phyloP scores from a whole-genome alignment of 2,888 invertebrate species.

The Hanleya hanleyi region DNA sequence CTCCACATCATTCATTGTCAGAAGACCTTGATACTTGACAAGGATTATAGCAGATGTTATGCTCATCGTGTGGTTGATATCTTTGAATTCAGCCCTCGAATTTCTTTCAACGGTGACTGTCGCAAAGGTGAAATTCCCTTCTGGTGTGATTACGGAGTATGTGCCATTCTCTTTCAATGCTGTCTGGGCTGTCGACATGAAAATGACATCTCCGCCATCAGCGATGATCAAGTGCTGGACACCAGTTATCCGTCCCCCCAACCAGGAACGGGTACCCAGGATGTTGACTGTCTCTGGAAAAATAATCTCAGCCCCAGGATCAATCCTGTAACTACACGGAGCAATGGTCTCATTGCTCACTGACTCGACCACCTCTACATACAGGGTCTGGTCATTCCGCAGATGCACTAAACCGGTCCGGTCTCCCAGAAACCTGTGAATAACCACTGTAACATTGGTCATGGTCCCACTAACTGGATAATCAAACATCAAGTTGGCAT shows the following conservation, averaged over 20 bases:
- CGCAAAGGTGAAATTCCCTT: conserved; percentile 55
- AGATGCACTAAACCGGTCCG: conserved; percentile 53
- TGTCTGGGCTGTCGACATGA: conserved; percentile 51
- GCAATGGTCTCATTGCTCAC: conserved; percentile 52
- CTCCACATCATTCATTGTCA: conserved; percentile 50
- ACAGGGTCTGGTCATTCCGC: conserved; percentile 46
- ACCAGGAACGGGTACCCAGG: conserved; percentile 49
- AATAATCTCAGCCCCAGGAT: conserved; percentile 47
- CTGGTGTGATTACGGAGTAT: conserved; percentile 48
- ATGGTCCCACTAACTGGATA: conserved; percentile 46
- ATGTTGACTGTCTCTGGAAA: conserved; percentile 50
- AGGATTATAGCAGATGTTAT: conserved; percentile 45
- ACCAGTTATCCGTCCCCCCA: conserved; percentile 55
- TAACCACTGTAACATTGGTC: conserved; percentile 36
- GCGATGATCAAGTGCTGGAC: conserved; percentile 46
- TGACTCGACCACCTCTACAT: conserved; percentile 56
- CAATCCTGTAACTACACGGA: conserved; percentile 56
- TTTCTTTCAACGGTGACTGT: conserved; percentile 46
- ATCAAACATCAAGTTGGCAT: conserved; percentile 50
- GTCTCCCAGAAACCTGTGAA: conserved; percentile 55
- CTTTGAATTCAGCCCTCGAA: conserved; percentile 48
- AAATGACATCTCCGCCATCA: conserved; percentile 49
- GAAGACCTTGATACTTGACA: conserved; percentile 52
- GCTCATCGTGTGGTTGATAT: conserved; percentile 40
- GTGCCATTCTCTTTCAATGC: conserved; percentile 52